phyloP scores from a whole-genome alignment of 1,140 invertebrate species.

The Bombus difficillimus region DNA sequence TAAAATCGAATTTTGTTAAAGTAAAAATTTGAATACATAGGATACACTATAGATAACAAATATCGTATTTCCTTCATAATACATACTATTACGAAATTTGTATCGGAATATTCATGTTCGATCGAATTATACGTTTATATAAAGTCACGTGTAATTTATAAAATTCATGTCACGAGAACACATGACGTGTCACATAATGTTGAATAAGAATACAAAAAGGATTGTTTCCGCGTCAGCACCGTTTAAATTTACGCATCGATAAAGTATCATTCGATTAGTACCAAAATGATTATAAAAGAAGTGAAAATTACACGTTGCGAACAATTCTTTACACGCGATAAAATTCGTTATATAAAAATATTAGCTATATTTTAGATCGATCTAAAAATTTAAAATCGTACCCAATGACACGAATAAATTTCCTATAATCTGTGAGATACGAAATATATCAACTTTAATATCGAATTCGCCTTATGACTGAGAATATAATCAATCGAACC shows the following conservation, averaged over 20 bases:
- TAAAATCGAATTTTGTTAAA: slow-evolving; percentile 28
- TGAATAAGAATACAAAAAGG: slow-evolving; percentile 22
- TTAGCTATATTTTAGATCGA: not conserved
- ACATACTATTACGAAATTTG: not conserved
- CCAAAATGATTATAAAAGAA: slow-evolving; percentile 39
- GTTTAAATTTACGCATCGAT: slow-evolving; percentile 22
- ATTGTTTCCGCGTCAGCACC: slow-evolving; percentile 14
- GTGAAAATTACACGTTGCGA: slow-evolving; percentile 34
- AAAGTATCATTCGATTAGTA: slow-evolving; percentile 40
- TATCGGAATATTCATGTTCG: slow-evolving; percentile 3
- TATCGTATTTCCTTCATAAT: slow-evolving; percentile 2
- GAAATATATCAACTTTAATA: not conserved
- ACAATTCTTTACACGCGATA: slow-evolving; percentile 13
- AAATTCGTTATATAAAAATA: slow-evolving; percentile 52
- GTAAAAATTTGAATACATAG: slow-evolving; percentile 15
- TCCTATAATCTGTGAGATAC: slow-evolving; percentile 6
- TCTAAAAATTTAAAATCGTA: slow-evolving; percentile 5
- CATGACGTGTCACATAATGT: not conserved
- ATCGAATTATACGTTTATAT: not conserved
- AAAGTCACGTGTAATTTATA: not conserved
- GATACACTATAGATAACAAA: not conserved
- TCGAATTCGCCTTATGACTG: not conserved
- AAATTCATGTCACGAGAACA: not conserved
- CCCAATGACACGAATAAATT: slow-evolving; percentile 12
- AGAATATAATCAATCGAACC: slow-evolving; percentile 16